phyloP scores from a whole-genome alignment of 2,113 vertebrate species.

The Nycticebus coucang region DNA sequence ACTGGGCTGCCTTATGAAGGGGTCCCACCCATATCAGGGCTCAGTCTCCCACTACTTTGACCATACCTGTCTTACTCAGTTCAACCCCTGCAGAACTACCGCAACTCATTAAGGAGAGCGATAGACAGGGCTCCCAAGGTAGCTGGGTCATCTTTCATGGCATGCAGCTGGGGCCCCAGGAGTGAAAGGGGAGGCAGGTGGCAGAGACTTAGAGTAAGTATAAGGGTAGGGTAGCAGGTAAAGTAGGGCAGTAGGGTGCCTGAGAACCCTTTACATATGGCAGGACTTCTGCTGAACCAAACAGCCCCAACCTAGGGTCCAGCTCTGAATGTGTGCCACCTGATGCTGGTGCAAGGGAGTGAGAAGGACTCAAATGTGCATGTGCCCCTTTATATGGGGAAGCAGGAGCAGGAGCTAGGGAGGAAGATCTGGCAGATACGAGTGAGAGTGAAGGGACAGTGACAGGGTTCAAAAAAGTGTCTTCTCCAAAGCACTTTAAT shows the following conservation, averaged over 20 bases:
- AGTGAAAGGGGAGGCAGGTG: neutral
- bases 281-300: neutral
- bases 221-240: neutral
- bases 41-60: neutral
- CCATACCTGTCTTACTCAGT: neutral
- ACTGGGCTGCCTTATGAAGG: neutral
- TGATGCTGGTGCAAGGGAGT: neutral
- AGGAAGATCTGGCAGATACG: neutral
- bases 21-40: neutral
- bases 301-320: neutral
- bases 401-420: neutral
- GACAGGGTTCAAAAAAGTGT: neutral
- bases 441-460: neutral
- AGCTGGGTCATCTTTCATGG: neutral
- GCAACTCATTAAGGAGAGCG: neutral
- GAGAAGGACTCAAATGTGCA: neutral
- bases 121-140: neutral
- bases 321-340: neutral
- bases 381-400: neutral
- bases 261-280: neutral
- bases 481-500: slow-evolving; percentile 75
- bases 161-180: neutral
- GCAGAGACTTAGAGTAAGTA: neutral
- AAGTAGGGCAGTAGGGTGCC: neutral
- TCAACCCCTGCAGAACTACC: neutral